Evolutionary conservation across 1,140 invertebrate species (phyloP).

Genomic region (Varroa destructor): DNA sequence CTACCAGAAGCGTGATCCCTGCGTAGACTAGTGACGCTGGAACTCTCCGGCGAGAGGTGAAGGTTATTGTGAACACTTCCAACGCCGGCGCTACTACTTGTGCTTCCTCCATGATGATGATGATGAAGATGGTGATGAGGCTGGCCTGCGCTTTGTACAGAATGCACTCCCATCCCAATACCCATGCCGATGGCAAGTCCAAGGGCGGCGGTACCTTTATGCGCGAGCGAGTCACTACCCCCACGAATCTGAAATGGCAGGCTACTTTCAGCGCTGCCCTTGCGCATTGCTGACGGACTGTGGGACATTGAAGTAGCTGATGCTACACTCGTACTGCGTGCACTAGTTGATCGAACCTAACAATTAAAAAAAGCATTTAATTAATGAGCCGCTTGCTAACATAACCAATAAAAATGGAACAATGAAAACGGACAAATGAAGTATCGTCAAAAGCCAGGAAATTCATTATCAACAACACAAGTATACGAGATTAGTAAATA

Average conservation of each 20-base stretch:
- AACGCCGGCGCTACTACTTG: no score
- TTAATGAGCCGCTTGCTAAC: not conserved
- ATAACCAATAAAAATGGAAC: no score
- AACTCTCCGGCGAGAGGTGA: constrained; percentile 16
- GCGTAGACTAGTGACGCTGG: constrained; percentile 17
- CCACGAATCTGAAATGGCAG: constrained; percentile 13
- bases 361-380: not conserved
- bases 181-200: no score
- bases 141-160: no score
- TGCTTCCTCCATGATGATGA: no score
- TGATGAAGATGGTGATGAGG: no score
- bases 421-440: no score
- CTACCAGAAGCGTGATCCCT: constrained; percentile 21
- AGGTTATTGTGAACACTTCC: not conserved
- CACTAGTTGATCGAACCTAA: constrained; percentile 8
- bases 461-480: no score
- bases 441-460: no score
- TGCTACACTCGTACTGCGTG: not conserved
- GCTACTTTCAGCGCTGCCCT: constrained; percentile 9
- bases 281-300: constrained; percentile 17
- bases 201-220: no score
- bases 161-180: no score
- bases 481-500: not conserved
- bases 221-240: not conserved
- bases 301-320: constrained; percentile 8